Base-by-base conservation (phyloP, 2,113 vertebrate genomes). In the Pogonocichla stellata region DNA sequence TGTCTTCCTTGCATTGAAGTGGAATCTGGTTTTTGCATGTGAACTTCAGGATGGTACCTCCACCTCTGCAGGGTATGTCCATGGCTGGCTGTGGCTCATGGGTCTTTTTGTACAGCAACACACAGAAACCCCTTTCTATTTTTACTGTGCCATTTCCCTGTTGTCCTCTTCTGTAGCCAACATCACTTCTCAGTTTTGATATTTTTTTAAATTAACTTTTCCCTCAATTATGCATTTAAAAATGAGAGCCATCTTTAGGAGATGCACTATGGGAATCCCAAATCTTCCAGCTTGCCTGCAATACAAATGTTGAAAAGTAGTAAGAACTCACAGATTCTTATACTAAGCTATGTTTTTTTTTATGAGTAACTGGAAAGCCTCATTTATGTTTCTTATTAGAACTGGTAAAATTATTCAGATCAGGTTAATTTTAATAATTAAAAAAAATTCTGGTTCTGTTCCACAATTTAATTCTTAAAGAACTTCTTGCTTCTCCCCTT, bases 81-180 rank as follows among this genome's bases (percentile, higher is more conserved):
- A 1, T 1, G 3, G 7, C 9, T 82, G 40, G 28, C 11, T 2
- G 3, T 50, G n/a, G 16, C 24, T 66, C 3, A 0, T 5, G 36
- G 61, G 11, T 36, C 25, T 14, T 79, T 85, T 43, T 75, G 65
- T 31, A 34, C 26, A 75, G 19, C 38, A 13, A 16, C 28, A 50
- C 7, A 8, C 5, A 79, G 36, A 69, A 85, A 29, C 9, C 0
- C 1, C 38, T 80, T 80, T 28, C n/a, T 13, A 48, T 11, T 58
- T 48, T 9, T 2, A 47, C 34, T 9, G 16, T 2, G 3, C 6
- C 13, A 1, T 62, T 73, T 90, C 28, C 26, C 23, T 7, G 17
- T 7, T 26, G 11, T 31, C 34, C 43, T 82, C 26, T 90, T 58
- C 18, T 26, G 53, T 45, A 86, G 45, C 19, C 14, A 64, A 5